These are phyloP conservation scores for Ivindomyrus marchei DNA, from an alignment of 2,113 vertebrate genomes.

Conservation along the genomic window DNA sequence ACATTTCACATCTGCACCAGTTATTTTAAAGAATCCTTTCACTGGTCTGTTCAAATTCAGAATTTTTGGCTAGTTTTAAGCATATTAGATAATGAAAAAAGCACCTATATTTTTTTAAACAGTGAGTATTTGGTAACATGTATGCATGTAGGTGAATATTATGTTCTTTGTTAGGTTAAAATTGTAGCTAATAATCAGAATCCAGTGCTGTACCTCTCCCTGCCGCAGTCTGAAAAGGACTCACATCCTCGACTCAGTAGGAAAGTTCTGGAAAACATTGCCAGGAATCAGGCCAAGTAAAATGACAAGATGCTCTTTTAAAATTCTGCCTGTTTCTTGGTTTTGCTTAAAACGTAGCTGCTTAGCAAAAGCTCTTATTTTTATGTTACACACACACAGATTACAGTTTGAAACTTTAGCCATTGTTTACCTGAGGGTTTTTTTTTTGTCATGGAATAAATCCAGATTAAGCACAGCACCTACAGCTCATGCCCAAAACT, in stretches of 20 bases:
- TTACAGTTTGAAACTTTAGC: not conserved
- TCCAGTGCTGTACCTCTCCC: not conserved
- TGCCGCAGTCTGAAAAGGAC: not conserved
- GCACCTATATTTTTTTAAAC: not conserved
- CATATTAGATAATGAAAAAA: not conserved
- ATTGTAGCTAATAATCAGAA: not conserved
- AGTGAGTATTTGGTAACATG: not conserved
- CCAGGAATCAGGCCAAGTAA: not conserved
- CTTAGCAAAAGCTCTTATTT: not conserved
- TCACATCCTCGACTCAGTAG: not conserved
- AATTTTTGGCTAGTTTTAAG: not conserved
- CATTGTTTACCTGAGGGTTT: not conserved
- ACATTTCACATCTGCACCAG: not conserved
- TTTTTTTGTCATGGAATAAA: not conserved
- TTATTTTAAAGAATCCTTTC: not conserved
- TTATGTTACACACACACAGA: not conserved
- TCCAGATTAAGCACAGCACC: not conserved
- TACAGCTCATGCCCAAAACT: not conserved
- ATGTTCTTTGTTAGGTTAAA: not conserved
- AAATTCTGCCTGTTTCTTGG: not conserved
- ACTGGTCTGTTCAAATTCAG: not conserved
- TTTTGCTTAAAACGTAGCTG: not conserved
- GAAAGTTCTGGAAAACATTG: not conserved
- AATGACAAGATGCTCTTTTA: not conserved
- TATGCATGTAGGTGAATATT: not conserved